phyloP scores from a whole-genome alignment of 2,888 invertebrate species.

The Leptogaster cylindrica region DNA sequence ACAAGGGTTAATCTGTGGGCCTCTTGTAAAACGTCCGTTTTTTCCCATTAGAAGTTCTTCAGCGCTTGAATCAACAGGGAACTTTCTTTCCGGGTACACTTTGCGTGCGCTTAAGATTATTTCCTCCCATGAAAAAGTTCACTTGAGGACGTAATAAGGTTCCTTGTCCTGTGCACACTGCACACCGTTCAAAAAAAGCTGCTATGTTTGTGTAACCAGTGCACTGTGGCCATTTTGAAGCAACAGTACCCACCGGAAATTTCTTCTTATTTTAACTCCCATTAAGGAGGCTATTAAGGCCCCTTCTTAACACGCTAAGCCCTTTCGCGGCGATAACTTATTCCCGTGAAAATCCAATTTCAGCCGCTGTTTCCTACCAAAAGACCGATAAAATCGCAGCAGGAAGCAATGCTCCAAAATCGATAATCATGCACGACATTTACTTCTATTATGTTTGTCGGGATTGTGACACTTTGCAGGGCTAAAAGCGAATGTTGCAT shows the following conservation, averaged over 20 bases:
- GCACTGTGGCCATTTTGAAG: neutral
- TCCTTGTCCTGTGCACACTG: too few species aligned
- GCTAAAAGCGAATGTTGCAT: neutral
- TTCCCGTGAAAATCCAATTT: neutral
- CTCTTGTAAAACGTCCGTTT: neutral
- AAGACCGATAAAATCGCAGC: neutral
- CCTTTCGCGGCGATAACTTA: neutral
- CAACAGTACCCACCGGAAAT: neutral
- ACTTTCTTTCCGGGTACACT: neutral
- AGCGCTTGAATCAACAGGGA: slow-evolving; percentile 4
- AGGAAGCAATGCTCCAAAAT: neutral
- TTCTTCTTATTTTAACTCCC: neutral
- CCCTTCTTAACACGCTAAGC: neutral
- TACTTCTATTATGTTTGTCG: neutral
- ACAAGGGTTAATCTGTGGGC: slow-evolving; percentile 23
- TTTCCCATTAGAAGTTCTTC: neutral
- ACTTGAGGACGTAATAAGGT: neutral
- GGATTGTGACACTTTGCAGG: neutral
- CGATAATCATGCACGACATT: neutral
- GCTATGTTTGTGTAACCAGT: too few species aligned
- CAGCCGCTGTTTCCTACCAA: neutral
- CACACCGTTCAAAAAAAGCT: too few species aligned
- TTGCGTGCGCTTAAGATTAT: slow-evolving; percentile 21
- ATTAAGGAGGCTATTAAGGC: neutral
- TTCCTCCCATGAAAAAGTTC: neutral